phyloP scores from a whole-genome alignment of 1,140 invertebrate genomes.

The Hypothenemus hampei region DNA sequence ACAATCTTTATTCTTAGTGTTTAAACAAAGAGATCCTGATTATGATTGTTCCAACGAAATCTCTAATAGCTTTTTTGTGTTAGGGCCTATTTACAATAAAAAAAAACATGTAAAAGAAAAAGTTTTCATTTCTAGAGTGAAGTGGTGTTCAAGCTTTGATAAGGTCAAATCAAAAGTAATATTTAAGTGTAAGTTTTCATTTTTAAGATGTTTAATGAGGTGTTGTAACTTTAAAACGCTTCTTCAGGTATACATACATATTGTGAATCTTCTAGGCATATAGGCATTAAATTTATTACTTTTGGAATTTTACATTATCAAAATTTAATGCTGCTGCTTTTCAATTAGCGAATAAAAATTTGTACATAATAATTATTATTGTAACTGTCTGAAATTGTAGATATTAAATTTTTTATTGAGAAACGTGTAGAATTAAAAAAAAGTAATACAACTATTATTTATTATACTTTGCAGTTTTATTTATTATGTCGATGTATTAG shows the following conservation, averaged over 20 bases:
- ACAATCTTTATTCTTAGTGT: constrained; percentile 4
- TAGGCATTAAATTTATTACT: constrained; percentile 26
- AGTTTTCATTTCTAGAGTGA: neutral
- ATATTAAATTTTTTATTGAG: constrained; percentile 41
- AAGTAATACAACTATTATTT: constrained; percentile 25
- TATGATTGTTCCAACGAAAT: constrained; percentile 9
- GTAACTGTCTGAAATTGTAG: constrained; percentile 39
- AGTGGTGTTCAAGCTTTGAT: constrained; percentile 22
- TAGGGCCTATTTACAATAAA: constrained; percentile 11
- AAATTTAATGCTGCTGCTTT: constrained; percentile 25
- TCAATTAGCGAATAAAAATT: constrained; percentile 13
- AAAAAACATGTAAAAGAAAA: constrained; percentile 8
- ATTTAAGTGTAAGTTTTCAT: constrained; percentile 16
- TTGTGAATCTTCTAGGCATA: neutral
- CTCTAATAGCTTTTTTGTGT: neutral
- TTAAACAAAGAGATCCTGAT: constrained; percentile 1
- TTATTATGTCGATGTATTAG: too few relatives aligned
- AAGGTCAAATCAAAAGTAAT: constrained; percentile 29
- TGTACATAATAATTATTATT: constrained; percentile 32
- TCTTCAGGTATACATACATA: neutral
- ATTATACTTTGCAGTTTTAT: constrained; percentile 19
- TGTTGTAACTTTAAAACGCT: neutral
- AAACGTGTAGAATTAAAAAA: constrained; percentile 21
- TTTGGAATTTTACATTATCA: constrained; percentile 25
- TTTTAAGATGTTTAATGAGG: neutral